Base-by-base conservation (phyloP, 1,140 invertebrate genomes). In the Aleiodes sp. region DNA sequence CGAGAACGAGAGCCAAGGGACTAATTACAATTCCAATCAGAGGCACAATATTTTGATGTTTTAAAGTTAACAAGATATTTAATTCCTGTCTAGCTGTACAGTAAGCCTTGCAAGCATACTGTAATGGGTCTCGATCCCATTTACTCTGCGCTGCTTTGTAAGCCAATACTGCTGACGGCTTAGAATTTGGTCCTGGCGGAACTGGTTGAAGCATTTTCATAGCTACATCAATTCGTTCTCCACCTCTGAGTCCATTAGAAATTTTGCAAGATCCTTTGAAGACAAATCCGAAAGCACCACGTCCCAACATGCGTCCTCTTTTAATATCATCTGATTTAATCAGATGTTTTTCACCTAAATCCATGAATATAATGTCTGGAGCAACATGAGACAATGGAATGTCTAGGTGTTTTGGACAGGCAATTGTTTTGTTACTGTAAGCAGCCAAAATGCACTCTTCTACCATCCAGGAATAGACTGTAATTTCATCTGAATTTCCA, bases 221-320 rank as follows among this genome's bases (percentile, higher is more conserved):
- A 0, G 98, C 98, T 0, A 99, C 96, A 71, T 94, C 90, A 8
- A 89, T 87, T 41, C 88, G 86, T 8, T 84, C 82, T 70, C 89
- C 83, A 3, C 87, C 85, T 0, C 89, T 87, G 26, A 90, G 85
- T 29, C 28, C 8, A 91, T 74, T 67, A 91, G 90, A 83, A 52
- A 52, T 9, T 59, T 59, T 59, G 28, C 94, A 93, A 1, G 89
- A 90, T 0, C 91, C 96, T 78, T 93, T 92, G 80, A 97, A 98
- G 0, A 99, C 98, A 81, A 98, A 97, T 0, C 98, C 98, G 88
- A 99, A 99, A 0, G 97, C 97, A 0, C 98, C 98, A 33, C 96
- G 91, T 0, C 98, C 98, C n/a, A 98, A 84, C 79, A 96, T 87
- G 68, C 91, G 90, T 0, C 93, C 94, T 60, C 93, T 87, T 33